Conservation (phyloP, 2,797 vertebrate genomes). For the Petrocephalus schoutedeni region DNA sequence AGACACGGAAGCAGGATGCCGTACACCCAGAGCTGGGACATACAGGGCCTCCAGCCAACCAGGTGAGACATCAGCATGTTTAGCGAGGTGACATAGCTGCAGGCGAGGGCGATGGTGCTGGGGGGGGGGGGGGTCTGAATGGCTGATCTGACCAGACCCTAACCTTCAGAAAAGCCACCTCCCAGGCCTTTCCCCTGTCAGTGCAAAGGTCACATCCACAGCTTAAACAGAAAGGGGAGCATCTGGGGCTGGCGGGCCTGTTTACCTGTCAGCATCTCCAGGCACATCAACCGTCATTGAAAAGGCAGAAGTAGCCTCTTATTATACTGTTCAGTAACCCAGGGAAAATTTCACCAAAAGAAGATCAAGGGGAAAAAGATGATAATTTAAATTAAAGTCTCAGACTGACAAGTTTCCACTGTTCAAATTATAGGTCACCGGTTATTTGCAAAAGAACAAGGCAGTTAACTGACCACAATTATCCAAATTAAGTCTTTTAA, state of each 20-base stretch:
- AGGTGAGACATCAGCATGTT: neutral
- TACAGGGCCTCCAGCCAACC: neutral
- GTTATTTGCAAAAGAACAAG: neutral
- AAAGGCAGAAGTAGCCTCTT: neutral
- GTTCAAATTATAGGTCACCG: neutral
- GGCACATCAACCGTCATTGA: neutral
- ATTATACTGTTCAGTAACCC: neutral
- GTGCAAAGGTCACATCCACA: neutral
- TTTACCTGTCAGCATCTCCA: neutral
- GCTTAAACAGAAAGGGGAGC: neutral
- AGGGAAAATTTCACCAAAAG: neutral
- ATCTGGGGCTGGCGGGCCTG: neutral
- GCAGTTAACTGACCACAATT: neutral
- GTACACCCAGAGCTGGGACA: neutral
- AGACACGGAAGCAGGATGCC: constrained; percentile 3
- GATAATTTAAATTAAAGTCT: neutral
- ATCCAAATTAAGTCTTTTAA: neutral
- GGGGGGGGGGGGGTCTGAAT: neutral
- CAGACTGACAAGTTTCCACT: neutral
- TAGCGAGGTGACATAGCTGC: neutral
- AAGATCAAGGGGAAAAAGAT: neutral
- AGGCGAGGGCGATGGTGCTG: neutral
- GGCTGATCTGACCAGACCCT: neutral
- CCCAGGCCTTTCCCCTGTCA: neutral
- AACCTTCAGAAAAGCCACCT: neutral